Conservation (phyloP, 2,797 vertebrate genomes). For the Sebastes flavidus region DNA sequence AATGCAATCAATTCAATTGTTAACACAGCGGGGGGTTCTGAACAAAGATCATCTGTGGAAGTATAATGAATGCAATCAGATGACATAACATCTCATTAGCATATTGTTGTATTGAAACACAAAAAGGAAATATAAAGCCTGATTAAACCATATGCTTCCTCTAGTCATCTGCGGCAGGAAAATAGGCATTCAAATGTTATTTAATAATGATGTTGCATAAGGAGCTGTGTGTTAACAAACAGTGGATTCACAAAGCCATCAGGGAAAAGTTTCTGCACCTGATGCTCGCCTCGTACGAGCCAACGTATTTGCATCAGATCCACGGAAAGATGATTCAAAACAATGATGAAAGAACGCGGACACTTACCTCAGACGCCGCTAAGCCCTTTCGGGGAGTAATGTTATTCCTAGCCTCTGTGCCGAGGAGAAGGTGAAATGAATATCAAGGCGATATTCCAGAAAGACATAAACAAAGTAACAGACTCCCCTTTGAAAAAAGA, state of each 20-base stretch:
- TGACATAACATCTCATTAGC: constrained; percentile 70
- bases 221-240: constrained; percentile 8
- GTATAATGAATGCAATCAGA: constrained; percentile 74
- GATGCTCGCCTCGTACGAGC: not conserved
- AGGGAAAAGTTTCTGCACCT: constrained; percentile 36
- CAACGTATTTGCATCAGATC: constrained; percentile 26
- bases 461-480: constrained; percentile 45
- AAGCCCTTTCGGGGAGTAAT: constrained; percentile 37
- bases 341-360: constrained; percentile 26
- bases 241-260: not conserved
- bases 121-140: constrained; percentile 23
- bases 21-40: constrained; percentile 64
- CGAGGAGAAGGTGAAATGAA: constrained; percentile 44
- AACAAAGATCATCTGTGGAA: constrained; percentile 72
- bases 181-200: not conserved
- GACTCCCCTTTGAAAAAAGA: constrained; percentile 38
- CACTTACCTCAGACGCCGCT: constrained; percentile 68
- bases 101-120: constrained; percentile 42
- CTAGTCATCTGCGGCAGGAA: not conserved
- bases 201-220: not conserved
- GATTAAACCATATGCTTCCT: constrained; percentile 39
- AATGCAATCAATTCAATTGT: constrained; percentile 79
- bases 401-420: constrained; percentile 49
- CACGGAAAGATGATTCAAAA: constrained; percentile 26
- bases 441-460: constrained; percentile 60